Evolutionary conservation across 1,140 invertebrate species (phyloP), one percentile per base, ranked within the genome.

Genomic region (Eupeodes corollae): DNA sequence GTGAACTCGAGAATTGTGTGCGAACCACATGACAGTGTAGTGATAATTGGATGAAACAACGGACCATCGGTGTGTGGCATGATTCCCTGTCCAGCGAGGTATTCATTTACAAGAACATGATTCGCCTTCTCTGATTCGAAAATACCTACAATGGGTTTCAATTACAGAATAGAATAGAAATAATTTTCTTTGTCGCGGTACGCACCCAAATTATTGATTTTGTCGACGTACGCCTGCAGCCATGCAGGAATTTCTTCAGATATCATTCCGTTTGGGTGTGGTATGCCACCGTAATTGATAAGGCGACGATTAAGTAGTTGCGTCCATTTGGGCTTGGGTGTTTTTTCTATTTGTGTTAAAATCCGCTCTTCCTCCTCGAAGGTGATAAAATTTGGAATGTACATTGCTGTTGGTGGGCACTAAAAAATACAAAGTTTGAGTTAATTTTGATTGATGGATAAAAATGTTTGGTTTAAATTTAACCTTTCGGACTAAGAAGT

Each of bases 81-180:
- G 43, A 95, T 95, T 21, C 91, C 94, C 74, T 98, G 92, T 0
- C 88, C 88, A 16, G 91, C 73, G 53, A 82, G 68, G 75, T 98
- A 98, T 71, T 98, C 95, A 74, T 99, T 99, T 1, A 98, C 83
- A 19, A 99, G 70, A 5, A 98, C 84, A 76, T 98, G 94, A 70
- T 98, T 99, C 13, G 92, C 86, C 56, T 82, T 82, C 53, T 79
- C 80, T 3, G 75, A 75, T 33, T 77, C 76, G 75, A 96, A 96
- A 31, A 91, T 57, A 44, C 80, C 73, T 53, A 21, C 15, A 38
- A 45, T 8, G 6, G 11, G 21, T 13, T 10, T 41, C 6, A 16
- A 40, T 18, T 30, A 3, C 8, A 26, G 3, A n/a, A 16, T 12
- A 19, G 16, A 41, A 21, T 31, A 1, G 8, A 44, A 26, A 38